Evolutionary conservation across 1,140 invertebrate genomes (phyloP).

Genomic region (Cydia amplana): DNA sequence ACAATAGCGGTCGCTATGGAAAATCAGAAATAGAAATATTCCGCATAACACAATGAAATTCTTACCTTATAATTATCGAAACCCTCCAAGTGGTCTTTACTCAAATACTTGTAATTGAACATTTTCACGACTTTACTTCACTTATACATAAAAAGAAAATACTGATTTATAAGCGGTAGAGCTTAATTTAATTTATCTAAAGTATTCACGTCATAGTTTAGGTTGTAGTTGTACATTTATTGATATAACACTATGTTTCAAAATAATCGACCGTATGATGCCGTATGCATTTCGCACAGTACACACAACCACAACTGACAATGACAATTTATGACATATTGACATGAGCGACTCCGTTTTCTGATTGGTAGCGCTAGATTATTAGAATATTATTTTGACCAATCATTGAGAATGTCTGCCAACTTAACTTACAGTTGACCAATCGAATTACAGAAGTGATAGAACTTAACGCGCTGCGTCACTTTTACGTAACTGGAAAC

Average conservation of each 20-base stretch:
- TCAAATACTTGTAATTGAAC: conserved; percentile 86
- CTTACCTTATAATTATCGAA: conserved; percentile 96
- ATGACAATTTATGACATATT: neutral
- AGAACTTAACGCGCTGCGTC: no score
- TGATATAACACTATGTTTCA: neutral
- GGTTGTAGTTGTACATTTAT: neutral
- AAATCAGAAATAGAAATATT: neutral
- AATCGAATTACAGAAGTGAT: neutral
- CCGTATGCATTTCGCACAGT: neutral
- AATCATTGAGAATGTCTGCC: neutral
- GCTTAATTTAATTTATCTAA: neutral
- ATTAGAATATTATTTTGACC: neutral
- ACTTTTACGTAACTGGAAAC: conserved; percentile 1
- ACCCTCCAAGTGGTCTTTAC: conserved; percentile 89
- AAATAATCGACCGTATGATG: neutral
- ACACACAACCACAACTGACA: neutral
- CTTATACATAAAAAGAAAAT: neutral
- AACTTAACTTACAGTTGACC: neutral
- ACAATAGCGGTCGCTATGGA: neutral
- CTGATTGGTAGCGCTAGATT: no score
- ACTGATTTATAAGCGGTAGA: neutral
- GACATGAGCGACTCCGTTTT: neutral
- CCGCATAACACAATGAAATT: conserved; percentile 33
- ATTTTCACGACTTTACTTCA: conserved; percentile 54
- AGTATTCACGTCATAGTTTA: neutral